Evolutionary conservation across 2,888 invertebrate genomes (phyloP).

Genomic region (Melikaiella ostensackeni): DNA sequence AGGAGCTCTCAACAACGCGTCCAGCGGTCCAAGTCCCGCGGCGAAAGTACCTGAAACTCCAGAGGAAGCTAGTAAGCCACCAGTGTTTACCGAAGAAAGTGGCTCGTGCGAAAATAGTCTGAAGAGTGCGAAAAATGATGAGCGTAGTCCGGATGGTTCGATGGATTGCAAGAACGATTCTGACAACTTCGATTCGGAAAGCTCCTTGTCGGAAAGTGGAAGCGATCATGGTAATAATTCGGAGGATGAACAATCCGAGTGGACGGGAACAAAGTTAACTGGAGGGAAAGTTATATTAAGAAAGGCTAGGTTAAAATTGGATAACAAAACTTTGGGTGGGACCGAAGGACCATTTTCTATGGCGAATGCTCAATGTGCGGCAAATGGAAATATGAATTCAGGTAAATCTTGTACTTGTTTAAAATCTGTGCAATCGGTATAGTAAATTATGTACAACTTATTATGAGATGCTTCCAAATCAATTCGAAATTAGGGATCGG

Average conservation of each 20-base stretch:
- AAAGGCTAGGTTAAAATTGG: conserved; percentile 84
- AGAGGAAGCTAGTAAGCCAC: conserved; percentile 35
- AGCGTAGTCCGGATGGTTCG: conserved; percentile 77
- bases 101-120: conserved; percentile 43
- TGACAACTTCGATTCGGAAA: conserved; percentile 66
- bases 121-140: conserved; percentile 54
- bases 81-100: conserved; percentile 35
- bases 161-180: conserved; percentile 55
- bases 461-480: no score
- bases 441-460: no score
- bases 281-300: conserved; percentile 85
- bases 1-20: conserved; percentile 65
- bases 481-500: no score
- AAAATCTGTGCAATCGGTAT: not conserved
- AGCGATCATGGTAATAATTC: conserved; percentile 70
- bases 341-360: conserved; percentile 85
- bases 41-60: conserved; percentile 46
- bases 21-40: conserved; percentile 44
- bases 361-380: conserved; percentile 64
- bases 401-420: conserved; percentile 57
- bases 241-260: conserved; percentile 75
- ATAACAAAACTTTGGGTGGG: conserved; percentile 72
- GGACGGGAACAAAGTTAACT: conserved; percentile 78
- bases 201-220: conserved; percentile 66
- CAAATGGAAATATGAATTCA: conserved; percentile 64